Percentiles rank a stretch among this genome's conserved stretches.
Conservation (phyloP, 2,113 vertebrate species). For the Ginglymostoma cirratum region DNA sequence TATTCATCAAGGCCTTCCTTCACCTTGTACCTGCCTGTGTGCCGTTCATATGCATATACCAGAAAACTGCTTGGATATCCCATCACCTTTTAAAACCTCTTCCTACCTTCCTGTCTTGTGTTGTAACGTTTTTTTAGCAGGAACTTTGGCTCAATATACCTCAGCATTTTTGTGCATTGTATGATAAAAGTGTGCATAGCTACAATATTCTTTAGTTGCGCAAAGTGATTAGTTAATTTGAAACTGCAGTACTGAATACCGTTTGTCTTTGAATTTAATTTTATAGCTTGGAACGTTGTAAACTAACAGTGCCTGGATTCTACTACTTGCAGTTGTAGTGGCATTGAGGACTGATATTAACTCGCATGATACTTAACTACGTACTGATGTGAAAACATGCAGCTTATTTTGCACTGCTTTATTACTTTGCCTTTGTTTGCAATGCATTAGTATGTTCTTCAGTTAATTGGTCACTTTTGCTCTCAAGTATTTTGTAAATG, state of each 20-base stretch:
- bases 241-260: slow-evolving; percentile 5
- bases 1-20: slow-evolving; percentile 30
- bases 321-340: not conserved
- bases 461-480: not conserved
- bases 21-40: not conserved
- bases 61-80: slow-evolving; percentile 32
- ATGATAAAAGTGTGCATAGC: slow-evolving; percentile 20
- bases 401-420: slow-evolving; percentile 17
- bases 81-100: slow-evolving; percentile 28
- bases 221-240: slow-evolving; percentile 6
- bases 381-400: slow-evolving; percentile 14
- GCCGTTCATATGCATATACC: slow-evolving; percentile 10
- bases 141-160: slow-evolving; percentile 32
- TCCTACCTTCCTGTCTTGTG: slow-evolving; percentile 1
- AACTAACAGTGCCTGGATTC: slow-evolving; percentile 18
- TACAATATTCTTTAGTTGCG: not conserved
- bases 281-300: not conserved
- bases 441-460: not conserved
- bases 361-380: not conserved
- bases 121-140: not conserved
- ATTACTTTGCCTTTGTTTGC: slow-evolving; percentile 31
- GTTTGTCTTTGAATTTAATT: not conserved
- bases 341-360: not conserved
- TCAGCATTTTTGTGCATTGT: slow-evolving; percentile 31
- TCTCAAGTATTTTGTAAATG: not conserved